Percentiles rank a stretch among this genome's conserved stretches.
Evolutionary conservation across 2,888 invertebrate species (phyloP).

Genomic region (Dione juno): DNA sequence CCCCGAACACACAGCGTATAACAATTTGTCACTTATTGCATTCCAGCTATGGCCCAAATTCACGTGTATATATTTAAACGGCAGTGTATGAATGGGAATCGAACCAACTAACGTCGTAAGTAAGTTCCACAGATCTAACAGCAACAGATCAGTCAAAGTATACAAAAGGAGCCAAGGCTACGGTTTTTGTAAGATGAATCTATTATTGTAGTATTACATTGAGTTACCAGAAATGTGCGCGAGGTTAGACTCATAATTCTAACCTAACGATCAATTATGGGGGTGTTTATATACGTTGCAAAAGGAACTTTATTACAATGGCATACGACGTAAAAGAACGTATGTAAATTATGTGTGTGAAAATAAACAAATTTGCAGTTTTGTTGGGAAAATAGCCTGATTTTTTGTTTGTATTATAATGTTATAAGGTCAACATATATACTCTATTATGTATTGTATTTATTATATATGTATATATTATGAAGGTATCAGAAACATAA

Average conservation of each 20-base stretch:
- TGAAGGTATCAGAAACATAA: no score
- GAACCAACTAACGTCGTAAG: no score
- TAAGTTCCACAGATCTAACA: no score
- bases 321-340: not conserved
- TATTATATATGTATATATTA: not conserved
- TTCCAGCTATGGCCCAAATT: no score
- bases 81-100: not conserved
- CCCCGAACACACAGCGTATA: no score
- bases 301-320: slow-evolving; percentile 8
- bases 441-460: not conserved
- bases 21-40: no score
- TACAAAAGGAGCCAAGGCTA: slow-evolving; percentile 3
- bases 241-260: slow-evolving; percentile 24
- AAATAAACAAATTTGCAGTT: slow-evolving; percentile 22
- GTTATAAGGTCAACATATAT: not conserved
- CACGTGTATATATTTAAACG: no score
- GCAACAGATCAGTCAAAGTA: no score
- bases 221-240: slow-evolving; percentile 15
- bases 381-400: slow-evolving; percentile 1
- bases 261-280: slow-evolving; percentile 26
- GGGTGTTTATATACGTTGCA: not conserved
- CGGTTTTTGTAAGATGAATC: slow-evolving; percentile 8
- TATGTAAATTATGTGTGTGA: not conserved
- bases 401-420: slow-evolving; percentile 4
- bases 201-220: slow-evolving; percentile 4